These are phyloP conservation scores for Opisthograptis luteolata DNA, from an alignment of 2,888 invertebrate genomes.

Conservation along the genomic window DNA sequence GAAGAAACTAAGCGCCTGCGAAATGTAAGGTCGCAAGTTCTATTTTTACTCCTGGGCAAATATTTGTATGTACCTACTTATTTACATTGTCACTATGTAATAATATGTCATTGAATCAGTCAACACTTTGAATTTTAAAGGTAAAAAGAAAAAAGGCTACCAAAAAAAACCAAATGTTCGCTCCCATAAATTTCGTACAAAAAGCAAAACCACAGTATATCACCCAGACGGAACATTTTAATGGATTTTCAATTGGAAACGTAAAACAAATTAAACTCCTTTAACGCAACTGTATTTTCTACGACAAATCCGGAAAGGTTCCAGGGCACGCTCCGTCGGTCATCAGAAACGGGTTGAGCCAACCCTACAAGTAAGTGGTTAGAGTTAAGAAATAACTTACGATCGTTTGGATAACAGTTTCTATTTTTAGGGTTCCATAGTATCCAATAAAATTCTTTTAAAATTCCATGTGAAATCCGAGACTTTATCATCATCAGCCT, in stretches of 20 bases:
- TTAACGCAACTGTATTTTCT: conserved; percentile 24
- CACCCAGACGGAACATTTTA: conserved; percentile 29
- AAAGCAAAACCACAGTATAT: conserved; percentile 24
- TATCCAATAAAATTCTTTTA: too few relatives aligned
- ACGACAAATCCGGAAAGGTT: conserved; percentile 26
- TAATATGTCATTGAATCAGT: too few relatives aligned
- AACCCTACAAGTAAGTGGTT: conserved; percentile 6
- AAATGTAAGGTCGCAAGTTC: too few relatives aligned
- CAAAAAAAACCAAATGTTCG: not conserved
- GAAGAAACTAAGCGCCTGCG: too few relatives aligned
- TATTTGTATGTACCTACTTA: too few relatives aligned
- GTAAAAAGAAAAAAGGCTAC: not conserved
- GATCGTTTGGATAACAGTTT: too few relatives aligned
- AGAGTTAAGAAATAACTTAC: not conserved
- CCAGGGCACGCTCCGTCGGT: conserved; percentile 7
- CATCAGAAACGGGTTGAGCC: conserved; percentile 26
- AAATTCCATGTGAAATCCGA: too few relatives aligned
- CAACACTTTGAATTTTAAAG: too few relatives aligned
- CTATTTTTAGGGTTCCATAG: not conserved
- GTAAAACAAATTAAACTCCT: conserved; percentile 36
- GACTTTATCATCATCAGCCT: too few relatives aligned
- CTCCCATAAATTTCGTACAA: not conserved
- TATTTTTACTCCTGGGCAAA: too few relatives aligned
- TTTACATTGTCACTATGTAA: too few relatives aligned
- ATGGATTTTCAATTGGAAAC: conserved; percentile 39